Evolutionary conservation across 2,888 invertebrate genomes (phyloP).

Genomic region (Crioceris asparagi): DNA sequence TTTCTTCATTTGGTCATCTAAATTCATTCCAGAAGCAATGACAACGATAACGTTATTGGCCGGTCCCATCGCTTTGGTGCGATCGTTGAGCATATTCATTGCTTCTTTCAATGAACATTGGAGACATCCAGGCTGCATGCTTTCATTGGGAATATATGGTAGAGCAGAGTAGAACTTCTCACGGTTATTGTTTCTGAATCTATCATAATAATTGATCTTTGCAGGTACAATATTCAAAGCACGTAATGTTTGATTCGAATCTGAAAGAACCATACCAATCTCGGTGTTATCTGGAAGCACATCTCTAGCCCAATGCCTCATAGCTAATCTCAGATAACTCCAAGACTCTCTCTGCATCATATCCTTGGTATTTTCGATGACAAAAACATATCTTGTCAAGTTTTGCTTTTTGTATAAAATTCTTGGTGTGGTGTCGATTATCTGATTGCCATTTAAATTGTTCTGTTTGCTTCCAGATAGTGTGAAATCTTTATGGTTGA

Average conservation of each 20-base stretch:
- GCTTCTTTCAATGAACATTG: slow-evolving; percentile 39
- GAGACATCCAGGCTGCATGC: slow-evolving; percentile 40
- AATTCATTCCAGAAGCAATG: slow-evolving; percentile 45
- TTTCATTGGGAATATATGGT: slow-evolving; percentile 44
- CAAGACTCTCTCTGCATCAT: slow-evolving; percentile 49
- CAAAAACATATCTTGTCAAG: slow-evolving; percentile 45
- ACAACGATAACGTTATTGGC: slow-evolving; percentile 45
- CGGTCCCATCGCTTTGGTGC: slow-evolving; percentile 36
- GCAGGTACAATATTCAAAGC: slow-evolving; percentile 33
- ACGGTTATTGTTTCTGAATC: slow-evolving; percentile 21
- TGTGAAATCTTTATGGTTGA: slow-evolving; percentile 43
- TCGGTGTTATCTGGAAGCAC: slow-evolving; percentile 44
- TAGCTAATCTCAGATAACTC: slow-evolving; percentile 46
- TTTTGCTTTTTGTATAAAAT: slow-evolving; percentile 43
- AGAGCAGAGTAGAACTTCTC: slow-evolving; percentile 32
- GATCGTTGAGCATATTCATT: slow-evolving; percentile 40
- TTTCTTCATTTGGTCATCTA: slow-evolving; percentile 35
- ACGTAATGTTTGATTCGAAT: slow-evolving; percentile 35
- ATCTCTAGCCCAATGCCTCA: slow-evolving; percentile 47
- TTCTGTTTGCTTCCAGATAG: slow-evolving; percentile 21
- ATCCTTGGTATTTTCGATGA: slow-evolving; percentile 48
- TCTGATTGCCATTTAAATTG: slow-evolving; percentile 27
- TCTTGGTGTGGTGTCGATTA: slow-evolving; percentile 39
- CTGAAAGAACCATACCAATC: slow-evolving; percentile 42
- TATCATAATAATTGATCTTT: slow-evolving; percentile 21